Conservation (phyloP, 2,113 vertebrate species). For the Ariopsis seemanni region DNA sequence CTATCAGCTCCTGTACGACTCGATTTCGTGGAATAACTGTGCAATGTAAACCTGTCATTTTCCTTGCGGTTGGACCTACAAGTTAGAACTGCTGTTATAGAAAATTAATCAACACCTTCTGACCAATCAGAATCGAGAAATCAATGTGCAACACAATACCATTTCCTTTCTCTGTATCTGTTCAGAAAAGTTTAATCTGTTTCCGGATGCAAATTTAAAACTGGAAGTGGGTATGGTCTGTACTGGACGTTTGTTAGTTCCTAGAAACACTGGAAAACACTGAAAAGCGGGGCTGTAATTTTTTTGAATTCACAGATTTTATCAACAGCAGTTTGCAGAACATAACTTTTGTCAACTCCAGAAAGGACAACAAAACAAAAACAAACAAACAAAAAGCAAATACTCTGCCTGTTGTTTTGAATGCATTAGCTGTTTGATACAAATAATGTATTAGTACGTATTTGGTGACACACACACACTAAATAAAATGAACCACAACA, state of each 20-base stretch:
- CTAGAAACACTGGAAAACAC: background rate
- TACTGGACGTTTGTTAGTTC: background rate
- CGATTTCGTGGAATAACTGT: too few species aligned
- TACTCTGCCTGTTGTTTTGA: background rate
- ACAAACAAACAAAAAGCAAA: background rate
- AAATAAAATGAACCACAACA: background rate
- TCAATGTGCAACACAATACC: background rate
- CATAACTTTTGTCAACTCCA: background rate
- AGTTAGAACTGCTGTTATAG: background rate
- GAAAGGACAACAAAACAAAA: background rate
- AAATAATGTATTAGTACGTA: background rate
- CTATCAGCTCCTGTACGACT: too few species aligned
- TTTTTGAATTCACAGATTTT: background rate
- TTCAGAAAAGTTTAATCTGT: background rate
- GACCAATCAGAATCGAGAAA: background rate
- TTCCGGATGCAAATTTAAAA: background rate
- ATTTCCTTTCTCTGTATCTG: background rate
- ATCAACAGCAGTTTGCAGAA: background rate
- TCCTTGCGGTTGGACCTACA: background rate
- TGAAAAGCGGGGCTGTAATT: background rate
- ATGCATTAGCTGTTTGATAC: background rate
- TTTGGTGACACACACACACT: slow-evolving; percentile 8
- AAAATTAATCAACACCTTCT: background rate
- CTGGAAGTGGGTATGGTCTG: background rate
- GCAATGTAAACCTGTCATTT: background rate